Evolutionary conservation across 2,797 vertebrate genomes (phyloP).

Genomic region (Oceanodroma leucorhoa): DNA sequence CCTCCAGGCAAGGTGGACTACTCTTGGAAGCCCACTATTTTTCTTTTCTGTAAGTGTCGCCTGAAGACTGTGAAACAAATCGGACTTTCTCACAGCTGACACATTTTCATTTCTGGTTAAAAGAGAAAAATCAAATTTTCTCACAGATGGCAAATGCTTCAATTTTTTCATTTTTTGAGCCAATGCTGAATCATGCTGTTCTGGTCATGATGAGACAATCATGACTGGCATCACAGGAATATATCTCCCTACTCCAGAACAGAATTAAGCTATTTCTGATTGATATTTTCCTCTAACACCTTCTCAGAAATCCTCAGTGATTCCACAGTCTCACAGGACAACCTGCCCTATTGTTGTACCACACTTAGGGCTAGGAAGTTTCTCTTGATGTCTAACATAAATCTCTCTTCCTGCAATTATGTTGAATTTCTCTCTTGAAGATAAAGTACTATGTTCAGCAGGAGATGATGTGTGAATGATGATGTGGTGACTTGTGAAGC

Average conservation of each 20-base stretch:
- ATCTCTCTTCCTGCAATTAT: conserved; percentile 1
- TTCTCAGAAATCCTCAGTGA: background rate
- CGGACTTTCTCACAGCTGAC: background rate
- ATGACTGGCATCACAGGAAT: background rate
- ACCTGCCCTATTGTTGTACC: background rate
- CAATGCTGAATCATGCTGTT: background rate
- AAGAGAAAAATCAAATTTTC: background rate
- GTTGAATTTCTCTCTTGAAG: background rate
- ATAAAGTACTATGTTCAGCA: background rate
- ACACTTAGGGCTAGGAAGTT: background rate
- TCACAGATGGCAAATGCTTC: background rate
- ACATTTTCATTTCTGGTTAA: background rate
- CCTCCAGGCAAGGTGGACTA: background rate
- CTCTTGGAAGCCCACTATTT: background rate
- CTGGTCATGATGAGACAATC: background rate
- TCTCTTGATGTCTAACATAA: conserved; percentile 1
- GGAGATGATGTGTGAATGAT: background rate
- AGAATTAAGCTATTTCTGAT: background rate
- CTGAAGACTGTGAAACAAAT: background rate
- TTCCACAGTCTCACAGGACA: background rate
- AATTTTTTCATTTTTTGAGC: background rate
- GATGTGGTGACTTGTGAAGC: background rate
- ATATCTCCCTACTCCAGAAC: background rate
- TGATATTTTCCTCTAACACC: background rate
- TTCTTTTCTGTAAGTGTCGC: background rate